Evolutionary conservation across 2,888 invertebrate genomes (phyloP), one percentile per base, ranked within the genome.

Genomic region (Heliothis peltigera): DNA sequence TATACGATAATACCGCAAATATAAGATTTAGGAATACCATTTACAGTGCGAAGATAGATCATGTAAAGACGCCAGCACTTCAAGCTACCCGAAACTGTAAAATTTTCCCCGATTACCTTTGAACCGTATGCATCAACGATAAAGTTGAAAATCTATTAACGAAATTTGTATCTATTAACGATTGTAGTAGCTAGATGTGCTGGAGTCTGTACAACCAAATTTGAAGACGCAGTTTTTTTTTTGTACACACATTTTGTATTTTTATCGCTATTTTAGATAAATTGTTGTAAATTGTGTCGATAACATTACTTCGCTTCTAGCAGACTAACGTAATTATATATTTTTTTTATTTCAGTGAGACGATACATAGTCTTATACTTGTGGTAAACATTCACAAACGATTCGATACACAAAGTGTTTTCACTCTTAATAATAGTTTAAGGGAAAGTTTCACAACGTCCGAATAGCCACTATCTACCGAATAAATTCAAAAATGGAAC

Each of bases 21-120:
- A 66, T 56, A 71, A 35, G 49, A 59, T 68, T 71, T 77, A 70
- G 59, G 64, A 76, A 81, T 66, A 78, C 21, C 62, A 68, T 75
- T 72, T 65, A 64, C 75, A 81, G 72, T 79, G 72, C 71, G 67
- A 79, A 79, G 68, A 75, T 72, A 77, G 69, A 67, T 39, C 5
- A n/a, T 56, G 44, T n/a, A n/a, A n/a, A n/a, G n/a, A n/a, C n/a
- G n/a, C n/a, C n/a, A n/a, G n/a, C n/a, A n/a, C n/a, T n/a, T n/a
- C n/a, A n/a, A n/a, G n/a, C n/a, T n/a, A n/a, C n/a, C n/a, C n/a
- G n/a, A n/a, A n/a, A n/a, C n/a, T n/a, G n/a, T n/a, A n/a, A n/a
- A n/a, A n/a, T n/a, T n/a, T n/a, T n/a, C n/a, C n/a, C n/a, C n/a
- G n/a, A n/a, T n/a, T n/a, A n/a, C n/a, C n/a, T n/a, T n/a, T n/a